Evolutionary conservation across 92 coral and sea anemone species (phyloP), one percentile per base, ranked within the genome.

Genomic region (Epizoanthus scotinus): DNA sequence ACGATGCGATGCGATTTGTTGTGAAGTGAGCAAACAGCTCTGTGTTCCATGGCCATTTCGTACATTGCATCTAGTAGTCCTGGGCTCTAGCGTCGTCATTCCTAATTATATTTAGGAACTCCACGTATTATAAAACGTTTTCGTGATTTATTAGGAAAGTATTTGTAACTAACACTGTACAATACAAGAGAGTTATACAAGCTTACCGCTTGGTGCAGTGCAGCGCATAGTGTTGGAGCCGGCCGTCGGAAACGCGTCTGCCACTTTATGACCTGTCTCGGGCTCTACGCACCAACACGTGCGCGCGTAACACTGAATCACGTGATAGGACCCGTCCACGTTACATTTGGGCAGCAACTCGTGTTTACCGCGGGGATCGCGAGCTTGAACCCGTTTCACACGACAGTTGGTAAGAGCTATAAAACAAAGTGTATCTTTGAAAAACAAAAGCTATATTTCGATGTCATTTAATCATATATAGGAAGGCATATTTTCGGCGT

Each of bases 201-300:
- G 13, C 81, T 19, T 71, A 88, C 98, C 91, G 36, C 63, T 81
- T 9, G 93, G 91, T n/a, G 78, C 7, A 38, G 87, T 67, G 77
- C 99, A 95, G 63, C 87, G 94, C 72, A 70, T 84, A 15, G 98
- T 94, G 40, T 79, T 70, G 34, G 64, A 56, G 31, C 87, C 91
- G 38, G 71, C 78, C 10, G 52, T 31, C 15, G 26, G 63, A n/a
- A 86, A 54, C 64, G 88, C 92, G 36, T 93, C 99, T 3, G 91
- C 90, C 44, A 87, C 79, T 87, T 95, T 95, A 82, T 95, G 93
- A 4, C 99, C 99, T 38, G 94, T 85, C 59, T 87, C 77, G 27
- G 82, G 84, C 64, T 95, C 93, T 0, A 95, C 99, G 52, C 99
- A 95, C 99, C 99, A 95, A 26, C 99, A 95, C 70, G 68, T 87